Evolutionary conservation across 1,140 invertebrate genomes (phyloP).

Genomic region (Pseudobourletiella spinata): DNA sequence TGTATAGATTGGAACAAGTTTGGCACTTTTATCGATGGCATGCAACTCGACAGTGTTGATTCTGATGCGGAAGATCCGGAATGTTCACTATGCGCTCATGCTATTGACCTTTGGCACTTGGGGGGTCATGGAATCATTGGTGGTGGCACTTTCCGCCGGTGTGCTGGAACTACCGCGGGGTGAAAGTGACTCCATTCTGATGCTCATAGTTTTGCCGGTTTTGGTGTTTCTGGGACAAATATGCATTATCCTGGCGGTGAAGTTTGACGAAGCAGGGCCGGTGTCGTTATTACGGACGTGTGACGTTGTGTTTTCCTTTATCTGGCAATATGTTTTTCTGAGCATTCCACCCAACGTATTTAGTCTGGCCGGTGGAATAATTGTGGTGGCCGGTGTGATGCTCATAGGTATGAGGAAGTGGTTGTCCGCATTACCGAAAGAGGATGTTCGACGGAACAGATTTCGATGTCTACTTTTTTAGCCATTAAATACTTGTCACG

Average conservation of each 20-base stretch:
- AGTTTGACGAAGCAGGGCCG: constrained; percentile 8
- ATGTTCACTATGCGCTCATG: constrained; percentile 24
- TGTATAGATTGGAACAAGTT: constrained; percentile 18
- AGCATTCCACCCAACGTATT: constrained; percentile 1
- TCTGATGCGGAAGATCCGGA: constrained; percentile 17
- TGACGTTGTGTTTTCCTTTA: constrained; percentile 15
- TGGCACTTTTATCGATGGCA: constrained; percentile 18
- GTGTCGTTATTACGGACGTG: constrained; percentile 8
- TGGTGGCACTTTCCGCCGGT: neutral
- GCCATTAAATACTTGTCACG: no score
- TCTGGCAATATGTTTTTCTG: constrained; percentile 16
- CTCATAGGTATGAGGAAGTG: constrained; percentile 20
- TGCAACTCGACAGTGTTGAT: constrained; percentile 9
- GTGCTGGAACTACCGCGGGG: constrained; percentile 6
- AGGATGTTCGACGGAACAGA: constrained; percentile 13
- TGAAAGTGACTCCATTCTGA: constrained; percentile 5
- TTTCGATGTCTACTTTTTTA: no score
- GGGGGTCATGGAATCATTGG: constrained; percentile 16
- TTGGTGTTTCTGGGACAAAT: constrained; percentile 2
- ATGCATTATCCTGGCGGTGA: constrained; percentile 8
- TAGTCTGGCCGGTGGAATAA: constrained; percentile 10
- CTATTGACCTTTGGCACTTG: constrained; percentile 12
- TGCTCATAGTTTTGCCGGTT: constrained; percentile 4
- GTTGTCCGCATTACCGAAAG: constrained; percentile 11
- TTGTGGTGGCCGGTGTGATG: constrained; percentile 21